Base-by-base conservation (phyloP, 2,113 vertebrate genomes). In the Xenotilapia flavipinnis region DNA sequence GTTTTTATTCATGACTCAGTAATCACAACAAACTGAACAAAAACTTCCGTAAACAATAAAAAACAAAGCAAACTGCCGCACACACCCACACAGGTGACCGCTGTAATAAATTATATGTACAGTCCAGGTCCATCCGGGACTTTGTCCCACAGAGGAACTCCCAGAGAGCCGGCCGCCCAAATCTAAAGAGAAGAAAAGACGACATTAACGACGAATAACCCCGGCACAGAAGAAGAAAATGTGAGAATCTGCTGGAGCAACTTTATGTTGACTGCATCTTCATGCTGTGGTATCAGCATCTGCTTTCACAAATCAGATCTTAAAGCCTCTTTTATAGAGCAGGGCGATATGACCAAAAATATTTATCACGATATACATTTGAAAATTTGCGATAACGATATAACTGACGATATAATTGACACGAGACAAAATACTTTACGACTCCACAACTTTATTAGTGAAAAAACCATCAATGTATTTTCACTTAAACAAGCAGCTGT, bases 51-150 rank as follows among this genome's bases (percentile, higher is more conserved):
- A 90, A 94, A 95, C 56, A 75, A 92, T 55, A 85, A 70, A 60
- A 83, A 92, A 83, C 85, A 90, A 85, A 89, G 85, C 85, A 82
- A 81, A 80, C 31, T 75, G 86, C 40, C 84, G 79, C 85, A 33
- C 81, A n/a, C 75, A 31, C 70, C 77, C 58, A 9, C 60, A 65
- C 85, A 62, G 55, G 86, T 87, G 84, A 88, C 82, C 86, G 91
- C 95, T 95, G 96, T 95, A 97, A 97, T 96, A 96, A 97, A 96
- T 96, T 93, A 96, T 96, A 96, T 97, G 94, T 96, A 96, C 94
- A 95, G 96, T 98, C 97, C 95, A 91, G 92, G 95, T 96, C 96
- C 94, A 91, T 87, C 89, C 85, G 26, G 33, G 70, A 91, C 93
- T 94, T 90, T 94, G 65, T 21, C 68, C 23, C 51, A 21, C 23